Evolutionary conservation across 2,888 invertebrate species (phyloP), one percentile per base, ranked within the genome.

Genomic region (Pasiphila rectangulata): DNA sequence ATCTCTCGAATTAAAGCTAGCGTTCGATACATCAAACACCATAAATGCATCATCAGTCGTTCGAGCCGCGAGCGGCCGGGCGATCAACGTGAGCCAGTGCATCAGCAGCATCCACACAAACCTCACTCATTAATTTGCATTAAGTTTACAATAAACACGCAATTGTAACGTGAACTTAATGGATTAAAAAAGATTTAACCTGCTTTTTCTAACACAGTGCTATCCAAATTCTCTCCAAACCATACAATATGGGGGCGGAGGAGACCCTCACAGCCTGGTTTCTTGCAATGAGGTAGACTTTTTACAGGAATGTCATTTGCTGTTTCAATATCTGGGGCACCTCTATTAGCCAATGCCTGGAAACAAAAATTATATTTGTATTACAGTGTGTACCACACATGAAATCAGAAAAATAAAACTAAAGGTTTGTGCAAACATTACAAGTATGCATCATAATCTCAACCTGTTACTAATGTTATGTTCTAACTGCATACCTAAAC

Each of bases 211-310:
- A 96, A 69, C 10, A 95, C 90, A 39, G 83, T 72, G 1, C 82
- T 63, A 53, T 95, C 91, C 41, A 96, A 85, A 57, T 82, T 90
- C 85, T 97, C 96, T 2, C 96, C 96, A 84, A 96, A 97, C 96
- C 96, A 97, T 4, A 96, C 93, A 53, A 97, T 94, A 67, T 95
- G 91, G 1, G 96, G 96, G 41, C 96, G 84, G 6, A 95, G 74
- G 25, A 97, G 76, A 0, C 93, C 93, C 12, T 85, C 82, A 71
- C 96, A 96, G 5, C 59, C 61, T 2, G 69, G 34, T 46, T 90
- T 90, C 55, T 84, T 86, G 72, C 96, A 96, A 59, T 91, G 91
- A 3, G 96, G 96, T 34, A 96, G 81, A 21, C 92, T 88, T 49
- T 91, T 88, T 7, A 89, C 79, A n/a, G 93, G 92, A 56, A 96